A percentile compares a stretch with the other conserved stretches of the same genome.
phyloP scores from a whole-genome alignment of 2,113 vertebrate species.

The Hiodon alosoides region DNA sequence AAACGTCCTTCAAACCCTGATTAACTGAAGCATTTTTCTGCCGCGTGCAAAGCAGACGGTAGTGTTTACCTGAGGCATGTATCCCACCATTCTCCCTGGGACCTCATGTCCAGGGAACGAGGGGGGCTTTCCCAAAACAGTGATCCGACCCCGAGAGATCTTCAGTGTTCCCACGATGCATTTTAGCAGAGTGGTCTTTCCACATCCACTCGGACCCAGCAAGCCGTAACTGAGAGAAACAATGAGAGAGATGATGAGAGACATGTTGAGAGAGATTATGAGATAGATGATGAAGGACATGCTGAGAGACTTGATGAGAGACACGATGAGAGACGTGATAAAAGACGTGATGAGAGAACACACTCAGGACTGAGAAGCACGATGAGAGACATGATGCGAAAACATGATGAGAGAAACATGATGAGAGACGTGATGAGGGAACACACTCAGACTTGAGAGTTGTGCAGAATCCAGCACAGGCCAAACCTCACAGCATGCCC shows the following conservation, averaged over 20 bases:
- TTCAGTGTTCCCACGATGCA: conserved; percentile 71
- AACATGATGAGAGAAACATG: too few relatives aligned
- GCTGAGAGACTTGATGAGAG: too few relatives aligned
- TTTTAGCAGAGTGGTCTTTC: conserved; percentile 68
- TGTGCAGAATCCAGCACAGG: too few relatives aligned
- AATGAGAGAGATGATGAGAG: neutral
- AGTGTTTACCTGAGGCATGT: conserved; percentile 71
- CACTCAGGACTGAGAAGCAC: neutral
- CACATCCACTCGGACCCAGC: conserved; percentile 70
- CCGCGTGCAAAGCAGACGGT: neutral
- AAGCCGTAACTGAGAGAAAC: conserved; percentile 58
- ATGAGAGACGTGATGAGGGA: too few relatives aligned
- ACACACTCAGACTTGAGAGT: too few relatives aligned
- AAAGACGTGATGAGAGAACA: neutral
- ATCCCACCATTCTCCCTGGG: conserved; percentile 67
- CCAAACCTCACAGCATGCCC: too few relatives aligned
- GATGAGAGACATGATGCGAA: too few relatives aligned
- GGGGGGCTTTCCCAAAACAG: conserved; percentile 65
- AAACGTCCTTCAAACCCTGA: neutral
- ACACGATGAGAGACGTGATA: neutral
- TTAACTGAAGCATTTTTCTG: too few relatives aligned
- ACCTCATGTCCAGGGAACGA: conserved; percentile 65
- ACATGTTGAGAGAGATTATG: neutral
- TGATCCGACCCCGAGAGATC: conserved; percentile 63
- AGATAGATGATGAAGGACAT: neutral